Conservation (phyloP, 2,888 invertebrate genomes). For the Megalurothrips usitatus region DNA sequence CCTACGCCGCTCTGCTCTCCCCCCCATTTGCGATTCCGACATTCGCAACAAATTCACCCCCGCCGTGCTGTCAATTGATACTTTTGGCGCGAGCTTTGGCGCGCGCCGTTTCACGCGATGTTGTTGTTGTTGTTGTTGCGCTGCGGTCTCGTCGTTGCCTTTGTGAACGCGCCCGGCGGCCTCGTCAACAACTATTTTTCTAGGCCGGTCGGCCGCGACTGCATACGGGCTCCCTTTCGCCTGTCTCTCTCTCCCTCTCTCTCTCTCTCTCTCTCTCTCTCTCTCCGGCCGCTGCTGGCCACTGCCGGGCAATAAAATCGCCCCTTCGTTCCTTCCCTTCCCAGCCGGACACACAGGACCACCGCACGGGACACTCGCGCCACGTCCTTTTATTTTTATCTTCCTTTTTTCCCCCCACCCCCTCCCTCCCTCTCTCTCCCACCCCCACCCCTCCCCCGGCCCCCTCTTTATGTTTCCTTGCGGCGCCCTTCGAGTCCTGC, state of each 20-base stretch:
- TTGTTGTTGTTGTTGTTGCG: too few species aligned
- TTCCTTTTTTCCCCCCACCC: not conserved
- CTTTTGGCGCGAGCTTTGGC: too few species aligned
- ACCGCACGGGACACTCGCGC: not conserved
- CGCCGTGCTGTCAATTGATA: not conserved
- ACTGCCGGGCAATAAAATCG: not conserved
- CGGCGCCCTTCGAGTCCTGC: too few species aligned
- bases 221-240: too few species aligned
- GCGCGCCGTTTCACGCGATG: not conserved
- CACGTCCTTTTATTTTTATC: not conserved
- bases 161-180: too few species aligned
- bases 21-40: not conserved
- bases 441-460: not conserved
- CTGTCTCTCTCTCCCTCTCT: not conserved
- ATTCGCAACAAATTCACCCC: conserved; percentile 1
- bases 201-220: too few species aligned
- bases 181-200: too few species aligned
- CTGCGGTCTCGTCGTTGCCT: too few species aligned
- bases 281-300: not conserved
- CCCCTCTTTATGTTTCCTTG: not conserved
- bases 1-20: not conserved
- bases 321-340: not conserved
- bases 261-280: not conserved
- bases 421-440: not conserved
- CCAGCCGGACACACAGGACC: not conserved